phyloP scores from a whole-genome alignment of 2,888 invertebrate genomes.

The Drosophila tripunctata region DNA sequence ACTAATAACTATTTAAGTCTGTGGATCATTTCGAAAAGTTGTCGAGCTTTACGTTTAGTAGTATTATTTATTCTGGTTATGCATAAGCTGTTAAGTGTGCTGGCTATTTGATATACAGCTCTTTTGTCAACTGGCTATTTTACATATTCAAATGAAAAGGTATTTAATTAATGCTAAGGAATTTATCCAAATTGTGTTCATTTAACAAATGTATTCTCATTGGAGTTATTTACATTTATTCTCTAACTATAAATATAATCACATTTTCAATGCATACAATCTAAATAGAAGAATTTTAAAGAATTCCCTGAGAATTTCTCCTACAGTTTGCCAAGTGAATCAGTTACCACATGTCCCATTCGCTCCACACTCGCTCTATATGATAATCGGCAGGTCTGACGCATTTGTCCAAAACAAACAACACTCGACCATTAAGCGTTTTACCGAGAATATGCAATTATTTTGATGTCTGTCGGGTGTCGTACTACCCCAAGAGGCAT shows the following conservation, averaged over 20 bases:
- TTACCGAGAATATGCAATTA: constrained; percentile 43
- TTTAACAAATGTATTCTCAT: too few relatives aligned
- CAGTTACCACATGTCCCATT: not conserved
- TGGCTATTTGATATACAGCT: too few relatives aligned
- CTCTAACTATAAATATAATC: too few relatives aligned
- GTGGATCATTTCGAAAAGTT: too few relatives aligned
- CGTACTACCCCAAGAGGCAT: constrained; percentile 9
- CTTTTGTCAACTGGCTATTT: too few relatives aligned
- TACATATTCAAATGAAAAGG: too few relatives aligned
- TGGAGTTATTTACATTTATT: too few relatives aligned
- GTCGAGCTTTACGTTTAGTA: not conserved
- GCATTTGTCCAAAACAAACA: constrained; percentile 18
- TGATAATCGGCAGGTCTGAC: not conserved
- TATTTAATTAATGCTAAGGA: too few relatives aligned
- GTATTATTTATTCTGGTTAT: not conserved
- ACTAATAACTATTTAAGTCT: not conserved
- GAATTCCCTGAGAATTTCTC: not conserved
- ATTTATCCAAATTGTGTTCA: too few relatives aligned
- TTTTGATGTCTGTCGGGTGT: constrained; percentile 32
- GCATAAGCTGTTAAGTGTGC: too few relatives aligned
- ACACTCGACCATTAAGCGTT: constrained; percentile 35
- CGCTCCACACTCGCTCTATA: not conserved
- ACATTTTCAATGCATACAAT: too few relatives aligned
- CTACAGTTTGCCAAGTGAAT: constrained; percentile 10
- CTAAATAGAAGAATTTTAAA: too few relatives aligned